phyloP scores from a whole-genome alignment of 1,140 invertebrate species.

The Drosophila mauritiana region DNA sequence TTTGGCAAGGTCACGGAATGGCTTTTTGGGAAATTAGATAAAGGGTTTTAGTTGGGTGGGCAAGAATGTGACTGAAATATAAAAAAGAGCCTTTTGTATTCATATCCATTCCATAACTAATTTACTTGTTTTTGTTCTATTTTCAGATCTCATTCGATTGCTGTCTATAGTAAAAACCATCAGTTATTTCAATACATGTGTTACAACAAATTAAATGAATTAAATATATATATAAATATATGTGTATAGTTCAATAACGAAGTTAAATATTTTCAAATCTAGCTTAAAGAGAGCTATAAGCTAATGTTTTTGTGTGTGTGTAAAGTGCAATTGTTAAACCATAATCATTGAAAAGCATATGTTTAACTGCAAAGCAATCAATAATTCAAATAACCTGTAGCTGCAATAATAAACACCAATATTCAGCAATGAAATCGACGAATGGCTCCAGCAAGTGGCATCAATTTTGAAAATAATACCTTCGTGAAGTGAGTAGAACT shows the following conservation, averaged over 20 bases:
- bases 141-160: slow-evolving; percentile 45
- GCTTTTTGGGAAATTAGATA: slow-evolving; percentile 38
- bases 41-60: slow-evolving; percentile 15
- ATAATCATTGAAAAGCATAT: slow-evolving; percentile 17
- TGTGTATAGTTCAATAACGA: slow-evolving; percentile 12
- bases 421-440: slow-evolving; percentile 27
- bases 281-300: slow-evolving; percentile 1
- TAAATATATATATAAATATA: slow-evolving; percentile 5
- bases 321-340: slow-evolving; percentile 32
- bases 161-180: slow-evolving; percentile 50
- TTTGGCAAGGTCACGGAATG: slow-evolving; percentile 46
- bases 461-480: slow-evolving; percentile 18
- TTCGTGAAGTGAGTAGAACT: slow-evolving; percentile 55
- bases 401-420: slow-evolving; percentile 16
- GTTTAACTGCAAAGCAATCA: slow-evolving; percentile 21
- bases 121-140: slow-evolving; percentile 11
- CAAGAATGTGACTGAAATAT: slow-evolving; percentile 31
- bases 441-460: slow-evolving; percentile 25
- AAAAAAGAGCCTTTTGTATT: slow-evolving; percentile 1
- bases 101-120: slow-evolving; percentile 1
- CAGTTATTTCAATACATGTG: slow-evolving; percentile 22
- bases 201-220: slow-evolving; percentile 30
- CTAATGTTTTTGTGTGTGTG: slow-evolving; percentile 31
- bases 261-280: slow-evolving; percentile 17
- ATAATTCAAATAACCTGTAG: slow-evolving; percentile 5